Evolutionary conservation across 2,113 vertebrate genomes (phyloP).

Genomic region (Prunella himalayana): DNA sequence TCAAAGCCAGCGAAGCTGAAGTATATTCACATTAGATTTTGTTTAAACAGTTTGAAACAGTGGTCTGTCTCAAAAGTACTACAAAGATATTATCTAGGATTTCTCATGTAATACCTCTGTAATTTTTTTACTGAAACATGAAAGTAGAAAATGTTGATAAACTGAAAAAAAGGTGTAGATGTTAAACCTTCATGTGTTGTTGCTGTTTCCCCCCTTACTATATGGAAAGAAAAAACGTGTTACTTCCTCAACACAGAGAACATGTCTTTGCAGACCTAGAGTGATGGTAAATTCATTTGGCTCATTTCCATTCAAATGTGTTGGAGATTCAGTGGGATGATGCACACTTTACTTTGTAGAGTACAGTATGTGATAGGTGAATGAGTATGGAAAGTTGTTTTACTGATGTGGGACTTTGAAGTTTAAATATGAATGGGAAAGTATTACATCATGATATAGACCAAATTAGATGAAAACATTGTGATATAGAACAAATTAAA

Average conservation of each 20-base stretch:
- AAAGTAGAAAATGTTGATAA: neutral
- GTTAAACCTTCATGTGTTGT: neutral
- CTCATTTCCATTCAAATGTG: neutral
- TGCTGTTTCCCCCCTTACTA: neutral
- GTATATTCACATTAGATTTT: neutral
- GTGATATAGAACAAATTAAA: neutral
- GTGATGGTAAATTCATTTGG: neutral
- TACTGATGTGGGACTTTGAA: neutral
- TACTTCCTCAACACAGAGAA: neutral
- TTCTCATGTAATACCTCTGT: neutral
- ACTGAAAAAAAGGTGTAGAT: neutral
- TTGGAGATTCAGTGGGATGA: neutral
- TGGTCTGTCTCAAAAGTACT: neutral
- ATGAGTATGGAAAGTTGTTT: neutral
- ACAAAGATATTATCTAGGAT: neutral
- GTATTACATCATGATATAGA: neutral
- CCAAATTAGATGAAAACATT: neutral
- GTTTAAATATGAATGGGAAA: slow-evolving; percentile 1
- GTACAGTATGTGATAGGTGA: neutral
- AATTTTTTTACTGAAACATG: neutral
- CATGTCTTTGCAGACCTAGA: neutral
- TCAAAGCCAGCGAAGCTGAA: neutral
- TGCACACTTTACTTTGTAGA: neutral
- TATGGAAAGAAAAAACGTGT: neutral
- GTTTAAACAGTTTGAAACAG: neutral